phyloP scores from a whole-genome alignment of 2,113 vertebrate species.

The Callocephalon fimbriatum region DNA sequence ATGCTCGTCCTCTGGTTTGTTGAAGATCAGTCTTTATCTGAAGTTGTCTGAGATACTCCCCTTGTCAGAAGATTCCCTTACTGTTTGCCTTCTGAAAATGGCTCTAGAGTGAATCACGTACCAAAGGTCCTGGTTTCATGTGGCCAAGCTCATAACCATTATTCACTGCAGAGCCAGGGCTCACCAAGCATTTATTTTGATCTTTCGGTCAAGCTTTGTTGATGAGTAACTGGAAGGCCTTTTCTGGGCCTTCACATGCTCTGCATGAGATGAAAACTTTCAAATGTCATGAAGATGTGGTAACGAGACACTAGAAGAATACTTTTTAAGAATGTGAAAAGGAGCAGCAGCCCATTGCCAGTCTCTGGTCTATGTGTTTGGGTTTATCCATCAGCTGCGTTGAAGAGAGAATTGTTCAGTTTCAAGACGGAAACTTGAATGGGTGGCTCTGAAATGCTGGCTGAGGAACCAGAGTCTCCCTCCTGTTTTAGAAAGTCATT shows the following conservation, averaged over 20 bases:
- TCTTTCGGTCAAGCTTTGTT: neutral
- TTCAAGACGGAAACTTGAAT: neutral
- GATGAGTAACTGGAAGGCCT: neutral
- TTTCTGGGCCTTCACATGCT: neutral
- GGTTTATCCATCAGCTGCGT: neutral
- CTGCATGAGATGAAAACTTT: neutral
- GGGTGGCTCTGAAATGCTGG: neutral
- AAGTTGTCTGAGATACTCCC: neutral
- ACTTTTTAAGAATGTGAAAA: neutral
- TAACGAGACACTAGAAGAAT: neutral
- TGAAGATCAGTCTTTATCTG: neutral
- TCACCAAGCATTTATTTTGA: neutral
- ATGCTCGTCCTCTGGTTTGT: neutral
- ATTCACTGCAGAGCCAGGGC: neutral
- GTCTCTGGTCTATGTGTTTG: neutral
- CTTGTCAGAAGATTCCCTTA: neutral
- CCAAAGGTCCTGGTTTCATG: neutral
- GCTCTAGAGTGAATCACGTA: neutral
- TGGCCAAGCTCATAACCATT: neutral
- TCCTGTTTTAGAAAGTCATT: conserved; percentile 64
- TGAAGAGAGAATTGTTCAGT: neutral
- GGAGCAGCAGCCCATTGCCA: neutral
- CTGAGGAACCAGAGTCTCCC: neutral
- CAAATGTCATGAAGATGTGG: neutral
- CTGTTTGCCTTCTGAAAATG: neutral